Base-by-base conservation (phyloP, 2,113 vertebrate species). In the Hyperopisus bebe region DNA sequence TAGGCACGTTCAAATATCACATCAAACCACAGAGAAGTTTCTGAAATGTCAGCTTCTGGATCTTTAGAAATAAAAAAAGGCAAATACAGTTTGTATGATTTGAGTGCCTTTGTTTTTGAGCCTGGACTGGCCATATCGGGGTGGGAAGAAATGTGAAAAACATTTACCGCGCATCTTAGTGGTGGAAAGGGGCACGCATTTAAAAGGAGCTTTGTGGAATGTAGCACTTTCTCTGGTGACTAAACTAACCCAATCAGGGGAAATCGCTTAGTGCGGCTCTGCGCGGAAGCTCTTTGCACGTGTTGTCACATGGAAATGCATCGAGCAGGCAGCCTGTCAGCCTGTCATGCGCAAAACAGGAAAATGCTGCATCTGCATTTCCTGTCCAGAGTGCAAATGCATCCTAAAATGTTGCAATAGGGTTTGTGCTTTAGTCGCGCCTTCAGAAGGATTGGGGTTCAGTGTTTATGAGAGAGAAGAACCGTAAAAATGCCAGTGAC, bases 11-110 rank as follows among this genome's bases (percentile, higher is more conserved):
- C n/a, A 88, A 90, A 90, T 92, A 93, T 91, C 85, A 90, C 86
- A 83, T 86, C 88, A 90, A 46, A 50, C n/a, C 90, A 42, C 80
- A 17, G 91, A 35, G 88, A 87, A 89, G 89, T 91, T 87, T 91
- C 89, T 89, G 90, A 91, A 77, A 92, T 88, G 90, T 90, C 88
- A 90, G 88, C 82, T 91, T 90, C 77, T 90, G 90, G 91, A 92
- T 91, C 51, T 90, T 21, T 21, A 19, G 21, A 53, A 53, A 21
- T 21, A 55, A 83, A 85, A 83, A 82, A 84, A 90, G 89, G 87
- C 31, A 89, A 58, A 27, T 50, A 90, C 39, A 50, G 50, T 46
- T 39, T 86, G 80, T 82, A 90, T 50, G 21, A 92, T 90, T 42
- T 88, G 62, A 80, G 89, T 53, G 83, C 74, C 31, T 89, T 82